A percentile compares a stretch with the other conserved stretches of the same genome.
Conservation (phyloP, 2,113 vertebrate genomes). For the Lonchura striata region DNA sequence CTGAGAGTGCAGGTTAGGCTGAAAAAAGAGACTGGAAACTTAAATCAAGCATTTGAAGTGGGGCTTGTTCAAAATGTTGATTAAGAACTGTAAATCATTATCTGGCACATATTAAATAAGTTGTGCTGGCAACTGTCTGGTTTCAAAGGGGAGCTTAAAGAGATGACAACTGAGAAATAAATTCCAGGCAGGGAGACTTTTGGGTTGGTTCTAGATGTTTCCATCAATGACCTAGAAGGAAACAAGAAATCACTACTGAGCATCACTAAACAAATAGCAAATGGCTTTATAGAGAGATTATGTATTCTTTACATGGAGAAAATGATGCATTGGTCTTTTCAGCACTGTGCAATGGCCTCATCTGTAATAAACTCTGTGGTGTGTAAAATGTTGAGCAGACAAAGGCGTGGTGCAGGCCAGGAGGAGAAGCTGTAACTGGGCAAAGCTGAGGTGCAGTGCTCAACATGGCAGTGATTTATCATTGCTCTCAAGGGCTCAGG, state of each 20-base stretch:
- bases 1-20: neutral
- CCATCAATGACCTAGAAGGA: neutral
- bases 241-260: neutral
- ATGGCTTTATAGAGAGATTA: neutral
- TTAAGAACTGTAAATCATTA: neutral
- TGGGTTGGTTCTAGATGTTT: neutral
- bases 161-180: neutral
- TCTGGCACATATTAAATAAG: neutral
- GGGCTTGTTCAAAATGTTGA: neutral
- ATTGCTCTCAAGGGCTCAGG: neutral
- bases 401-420: neutral
- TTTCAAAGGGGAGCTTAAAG: neutral
- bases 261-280: neutral
- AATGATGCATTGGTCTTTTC: neutral
- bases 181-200: neutral
- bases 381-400: neutral
- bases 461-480: neutral
- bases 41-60: neutral
- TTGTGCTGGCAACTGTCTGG: neutral
- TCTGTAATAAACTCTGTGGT: neutral
- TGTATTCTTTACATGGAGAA: neutral
- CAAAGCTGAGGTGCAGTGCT: neutral
- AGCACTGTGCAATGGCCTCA: neutral
- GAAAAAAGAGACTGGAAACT: neutral
- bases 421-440: neutral